Evolutionary conservation across 2,113 vertebrate species (phyloP), one percentile per base, ranked within the genome.

Genomic region (Aleadryas rufinucha): DNA sequence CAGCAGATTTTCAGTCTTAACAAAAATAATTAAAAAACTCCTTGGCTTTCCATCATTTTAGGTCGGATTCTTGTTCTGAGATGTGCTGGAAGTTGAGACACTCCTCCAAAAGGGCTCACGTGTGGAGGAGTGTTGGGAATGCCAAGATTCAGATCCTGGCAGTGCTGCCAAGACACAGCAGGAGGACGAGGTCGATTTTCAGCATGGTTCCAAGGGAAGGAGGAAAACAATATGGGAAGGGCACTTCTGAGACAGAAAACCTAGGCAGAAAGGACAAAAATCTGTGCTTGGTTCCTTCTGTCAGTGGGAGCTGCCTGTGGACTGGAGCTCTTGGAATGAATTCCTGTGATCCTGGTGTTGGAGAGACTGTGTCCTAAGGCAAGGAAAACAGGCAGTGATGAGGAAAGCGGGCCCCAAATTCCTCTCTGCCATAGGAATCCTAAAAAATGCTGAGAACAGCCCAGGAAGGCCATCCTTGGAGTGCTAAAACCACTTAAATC

Each of bases 31-130:
- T 7, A 0, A 4, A 74, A 33, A 54, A 28, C 5, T 21, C n/a
- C 18, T 42, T 23, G 24, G 7, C 6, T 65, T 39, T 8, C 16
- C 8, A 13, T 44, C 3, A 6, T 49, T 93, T 78, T 19, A 3
- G 14, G 4, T 1, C 8, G 11, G 24, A 39, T 65, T 9, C 31
- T 53, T 60, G 23, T 17, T 20, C 30, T 64, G 65, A 13, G 39
- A 20, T 6, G 7, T 1, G 26, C 68, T 81, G 60, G 54, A 53
- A 84, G 52, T 2, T 1, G 0, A 22, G n/a, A 24, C 2, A 0
- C 8, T 5, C 11, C 2, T 1, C 75, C 85, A 16, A 5, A 27
- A 78, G 56, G 33, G 30, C 64, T 81, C 30, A 1, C 0, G 2
- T 39, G 3, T 4, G n/a, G 52, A 54, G 69, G 35, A 45, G 13